A percentile compares a stretch with the other conserved stretches of the same genome.
Conservation (phyloP, 2,797 vertebrate species). For the Phyllotis vaccarum region DNA sequence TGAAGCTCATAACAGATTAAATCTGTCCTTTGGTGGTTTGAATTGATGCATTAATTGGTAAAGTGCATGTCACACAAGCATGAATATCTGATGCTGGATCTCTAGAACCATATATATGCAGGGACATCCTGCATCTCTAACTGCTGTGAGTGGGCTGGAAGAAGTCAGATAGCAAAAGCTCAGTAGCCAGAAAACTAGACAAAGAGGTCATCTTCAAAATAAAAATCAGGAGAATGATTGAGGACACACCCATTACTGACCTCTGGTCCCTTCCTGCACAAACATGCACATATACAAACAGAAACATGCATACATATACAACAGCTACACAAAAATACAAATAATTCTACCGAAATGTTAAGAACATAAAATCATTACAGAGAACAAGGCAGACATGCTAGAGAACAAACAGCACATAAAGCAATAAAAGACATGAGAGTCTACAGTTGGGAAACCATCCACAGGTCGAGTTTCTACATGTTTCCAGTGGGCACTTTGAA, state of each 20-base stretch:
- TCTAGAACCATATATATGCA: too few relatives aligned
- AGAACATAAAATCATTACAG: neutral
- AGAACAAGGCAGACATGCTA: neutral
- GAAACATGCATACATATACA: neutral
- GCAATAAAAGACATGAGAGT: neutral
- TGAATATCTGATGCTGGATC: neutral
- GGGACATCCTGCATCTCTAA: neutral
- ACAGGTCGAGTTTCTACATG: too few relatives aligned
- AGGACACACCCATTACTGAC: too few relatives aligned
- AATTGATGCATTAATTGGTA: neutral
- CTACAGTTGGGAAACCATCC: neutral
- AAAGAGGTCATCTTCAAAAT: neutral
- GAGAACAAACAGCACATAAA: neutral
- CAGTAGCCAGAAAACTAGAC: neutral
- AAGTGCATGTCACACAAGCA: neutral
- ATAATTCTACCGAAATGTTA: neutral
- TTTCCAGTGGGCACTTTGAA: neutral
- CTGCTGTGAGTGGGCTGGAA: neutral
- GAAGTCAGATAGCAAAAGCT: neutral
- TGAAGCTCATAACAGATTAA: neutral
- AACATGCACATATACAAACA: neutral
- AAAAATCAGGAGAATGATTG: neutral
- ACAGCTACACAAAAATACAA: neutral
- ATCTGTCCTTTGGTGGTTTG: neutral
- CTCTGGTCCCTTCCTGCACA: neutral